Base-by-base conservation (phyloP, 1,140 invertebrate species). In the Anadara kagoshimensis region DNA sequence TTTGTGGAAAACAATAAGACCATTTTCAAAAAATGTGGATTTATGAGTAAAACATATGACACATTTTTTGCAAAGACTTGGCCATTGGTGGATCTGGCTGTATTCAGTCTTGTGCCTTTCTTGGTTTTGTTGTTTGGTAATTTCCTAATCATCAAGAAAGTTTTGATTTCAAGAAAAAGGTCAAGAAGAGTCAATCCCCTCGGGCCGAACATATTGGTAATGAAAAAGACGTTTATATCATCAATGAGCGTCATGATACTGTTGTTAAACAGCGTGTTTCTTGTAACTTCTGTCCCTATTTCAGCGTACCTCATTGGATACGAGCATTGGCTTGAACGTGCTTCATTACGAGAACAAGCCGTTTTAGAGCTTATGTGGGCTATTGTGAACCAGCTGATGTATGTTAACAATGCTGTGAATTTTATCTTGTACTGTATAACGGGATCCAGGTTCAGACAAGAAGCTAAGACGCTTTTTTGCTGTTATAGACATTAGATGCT, bases 181-280 rank as follows among this genome's bases (percentile, higher is more conserved):
- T 59, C 10, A 56, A 58, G 16, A 53, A 57, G 61, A 24, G 47
- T 56, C 5, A 43, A 26, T 12, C 18, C 36, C 14, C 5, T 16
- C 1, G 14, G 3, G 1, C 0, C 51, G 0, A 20, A n/a, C 20
- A 24, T 43, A n/a, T 5, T 20, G 18, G 11, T 16, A 14, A 36
- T 43, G 24, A 70, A 71, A 18, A 12, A 49, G 18, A 51, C 57
- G 26, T 69, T 74, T 41, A 26, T 69, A 44, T 80, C 78, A 0
- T 83, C 81, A 0, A 80, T 83, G 82, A 82, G 75, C 0, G 49
- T 66, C 1, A 73, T 80, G 62, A 36, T 83, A 26, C 26, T 80
- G 11, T 49, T 56, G n/a, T 64, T 79, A 2, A 83, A 78, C 44
- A 20, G 67, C 11, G 66, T 79, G 59, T 76, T 80, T 61, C 43